Base-by-base conservation (phyloP, 2,113 vertebrate species). In the Ursus arctos region DNA sequence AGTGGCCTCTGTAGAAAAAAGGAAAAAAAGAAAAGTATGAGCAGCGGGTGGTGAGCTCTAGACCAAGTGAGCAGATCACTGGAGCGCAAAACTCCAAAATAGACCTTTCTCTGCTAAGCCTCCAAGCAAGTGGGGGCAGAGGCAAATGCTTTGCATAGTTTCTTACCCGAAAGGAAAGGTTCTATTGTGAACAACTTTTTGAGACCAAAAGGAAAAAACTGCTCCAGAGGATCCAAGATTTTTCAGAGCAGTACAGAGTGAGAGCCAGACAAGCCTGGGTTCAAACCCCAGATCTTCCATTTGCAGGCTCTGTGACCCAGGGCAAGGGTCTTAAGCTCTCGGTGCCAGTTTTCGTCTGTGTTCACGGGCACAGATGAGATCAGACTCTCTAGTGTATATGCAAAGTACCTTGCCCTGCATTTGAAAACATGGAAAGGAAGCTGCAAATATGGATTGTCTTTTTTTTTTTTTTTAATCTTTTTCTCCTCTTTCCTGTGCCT, bases 61-160 rank as follows among this genome's bases (percentile, higher is more conserved):
- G 89, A 85, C 81, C 88, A 21, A 65, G 80, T 57, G 77, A 85
- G 94, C 87, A 61, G 95, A 53, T 93, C 97, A 95, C 53, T 95
- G 95, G 95, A 82, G 96, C 85, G 1, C 95, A 77, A 22, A 95
- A 33, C 93, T 92, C 84, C 84, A 86, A 90, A 98, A 98, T 96
- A 97, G 98, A 91, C 13, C 47, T 82, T 89, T 85, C 71, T 95
- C 65, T 67, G 83, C 51, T 90, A 4, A 72, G 76, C 57, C 0
- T 9, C 76, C 18, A 6, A 88, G 74, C 33, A 15, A 33, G 95
- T 24, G 67, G 91, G 93, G 92, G 31, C 85, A 96, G 59, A 9
- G 33, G 74, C 74, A 67, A 94, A 28, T 90, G 94, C 69, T 98
- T 98, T 98, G 28, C 74, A 55, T 98, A 85, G 90, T 97, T 97